Conservation (phyloP, 2,113 vertebrate genomes). For the Rhineura floridana region DNA sequence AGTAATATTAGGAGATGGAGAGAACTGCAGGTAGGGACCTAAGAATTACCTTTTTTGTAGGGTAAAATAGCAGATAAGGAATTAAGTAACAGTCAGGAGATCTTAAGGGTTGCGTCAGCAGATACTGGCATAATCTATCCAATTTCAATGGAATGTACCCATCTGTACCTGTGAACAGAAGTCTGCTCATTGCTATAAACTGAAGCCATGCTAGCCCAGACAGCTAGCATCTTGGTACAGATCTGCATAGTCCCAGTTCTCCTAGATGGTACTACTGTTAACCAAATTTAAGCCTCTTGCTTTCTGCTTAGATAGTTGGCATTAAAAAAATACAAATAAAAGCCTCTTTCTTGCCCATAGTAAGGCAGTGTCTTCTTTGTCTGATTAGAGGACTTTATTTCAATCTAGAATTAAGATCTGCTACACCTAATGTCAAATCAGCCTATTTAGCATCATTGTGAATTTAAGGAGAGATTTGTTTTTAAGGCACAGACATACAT, state of each 20-base stretch:
- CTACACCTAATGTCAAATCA: conserved; percentile 30
- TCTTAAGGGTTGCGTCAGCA: background rate
- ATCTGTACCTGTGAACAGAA: background rate
- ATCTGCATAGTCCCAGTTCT: background rate
- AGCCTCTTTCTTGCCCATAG: rapidly evolving
- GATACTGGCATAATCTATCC: background rate
- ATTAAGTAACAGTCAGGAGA: background rate
- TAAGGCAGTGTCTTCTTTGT: background rate
- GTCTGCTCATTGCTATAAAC: background rate
- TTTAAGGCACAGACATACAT: background rate
- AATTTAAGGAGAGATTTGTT: background rate
- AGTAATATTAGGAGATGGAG: background rate
- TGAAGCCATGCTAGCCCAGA: background rate
- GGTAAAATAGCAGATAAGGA: background rate
- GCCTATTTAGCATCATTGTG: background rate
- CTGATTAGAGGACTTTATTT: conserved; percentile 32
- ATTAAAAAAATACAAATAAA: background rate
- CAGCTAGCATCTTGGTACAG: background rate
- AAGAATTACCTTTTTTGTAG: background rate
- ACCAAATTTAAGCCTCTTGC: background rate
- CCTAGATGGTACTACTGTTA: conserved; percentile 17
- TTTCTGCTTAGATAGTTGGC: background rate
- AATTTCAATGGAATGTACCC: background rate
- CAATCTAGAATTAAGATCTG: conserved; percentile 12
- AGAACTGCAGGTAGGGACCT: background rate